Evolutionary conservation across 2,888 invertebrate genomes (phyloP), one percentile per base, ranked within the genome.

Genomic region (Camponotus fellah): DNA sequence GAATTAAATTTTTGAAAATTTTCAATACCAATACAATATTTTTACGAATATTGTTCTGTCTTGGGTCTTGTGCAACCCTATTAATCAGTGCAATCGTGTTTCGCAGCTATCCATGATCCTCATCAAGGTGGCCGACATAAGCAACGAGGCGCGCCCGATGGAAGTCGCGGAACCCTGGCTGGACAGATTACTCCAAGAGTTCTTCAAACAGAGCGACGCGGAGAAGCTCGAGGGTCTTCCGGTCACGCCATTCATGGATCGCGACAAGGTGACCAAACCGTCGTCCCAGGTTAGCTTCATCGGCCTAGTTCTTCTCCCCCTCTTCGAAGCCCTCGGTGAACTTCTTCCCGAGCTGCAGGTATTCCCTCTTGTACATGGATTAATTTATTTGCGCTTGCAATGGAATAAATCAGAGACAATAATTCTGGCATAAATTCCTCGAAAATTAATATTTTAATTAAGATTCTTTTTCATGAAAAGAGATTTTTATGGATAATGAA

Each of bases 161-260:
- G 97, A 97, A 91, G 97, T 98, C 10, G 97, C 98, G 3, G 97
- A 98, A 90, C 97, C 97, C 0, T 98, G 98, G 98, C 94, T 97
- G 86, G 98, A 98, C 93, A 96, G 97, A 83, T 95, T 98, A 62
- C 95, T 97, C 49, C 96, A 96, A 92, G 97, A 97, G 94, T 97
- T 97, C 93, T 97, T 97, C 94, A 97, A 97, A 90, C 97, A 97
- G 95, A 97, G 97, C 94, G 98, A 98, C 90, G 97, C 97, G 5
- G 98, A 98, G 94, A 97, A 97, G 93, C 95, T 97, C 43, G 97
- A 97, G 94, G 98, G 98, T 12, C 95, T 98, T 86, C 98, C 98
- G 5, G 97, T 98, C 43, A 97, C 98, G 40, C 97, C 98, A 0
- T 98, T 98, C 94, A 98, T 98, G 98, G 98, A 98, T 94, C 96